Base-by-base conservation (phyloP, 2,797 vertebrate genomes). In the Alauda arvensis region DNA sequence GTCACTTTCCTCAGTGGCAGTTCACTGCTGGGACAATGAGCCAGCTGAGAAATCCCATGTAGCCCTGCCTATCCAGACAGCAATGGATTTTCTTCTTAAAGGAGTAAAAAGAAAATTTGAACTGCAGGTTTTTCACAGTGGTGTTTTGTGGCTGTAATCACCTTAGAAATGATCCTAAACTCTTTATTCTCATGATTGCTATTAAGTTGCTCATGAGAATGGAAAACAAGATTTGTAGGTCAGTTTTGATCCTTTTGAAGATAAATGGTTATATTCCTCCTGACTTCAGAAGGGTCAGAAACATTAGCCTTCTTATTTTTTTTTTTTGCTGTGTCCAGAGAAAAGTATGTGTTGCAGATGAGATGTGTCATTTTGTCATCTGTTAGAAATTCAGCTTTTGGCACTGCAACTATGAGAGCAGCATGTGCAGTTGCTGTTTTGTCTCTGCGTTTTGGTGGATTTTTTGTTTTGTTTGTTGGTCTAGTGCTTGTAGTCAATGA, bases 191-290 rank as follows among this genome's bases (percentile, higher is more conserved):
- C 67, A 45, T 91, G 66, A 83, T 88, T 71, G 83, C 86, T 89
- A 48, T 86, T 79, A 94, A 88, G 49, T 89, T 87, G 88, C 63
- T 91, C 84, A 76, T 86, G 79, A 94, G 86, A 94, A 94, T 89
- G 91, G 88, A 89, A 94, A 94, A 93, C 42, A 88, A 84, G 89
- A 90, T 87, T 76, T 92, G 56, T 90, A 49, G 77, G 60, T 86
- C 84, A 81, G 43, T 80, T 92, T 83, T 91, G 85, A 84, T 83
- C 84, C 81, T 82, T 90, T 91, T 80, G 81, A 94, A 88, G 76
- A 49, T 91, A 66, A 66, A 72, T 39, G 19, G 66, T 61, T 86
- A 43, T 85, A 81, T 72, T 91, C 56, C 28, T 18, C 8, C n/a
- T 75, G 69, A 71, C 59, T 83, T 82, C 48, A 77, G 76, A 91